These are phyloP conservation scores for Tupiocoris notatus DNA, from an alignment of 2,888 invertebrate species.

Conservation along the genomic window DNA sequence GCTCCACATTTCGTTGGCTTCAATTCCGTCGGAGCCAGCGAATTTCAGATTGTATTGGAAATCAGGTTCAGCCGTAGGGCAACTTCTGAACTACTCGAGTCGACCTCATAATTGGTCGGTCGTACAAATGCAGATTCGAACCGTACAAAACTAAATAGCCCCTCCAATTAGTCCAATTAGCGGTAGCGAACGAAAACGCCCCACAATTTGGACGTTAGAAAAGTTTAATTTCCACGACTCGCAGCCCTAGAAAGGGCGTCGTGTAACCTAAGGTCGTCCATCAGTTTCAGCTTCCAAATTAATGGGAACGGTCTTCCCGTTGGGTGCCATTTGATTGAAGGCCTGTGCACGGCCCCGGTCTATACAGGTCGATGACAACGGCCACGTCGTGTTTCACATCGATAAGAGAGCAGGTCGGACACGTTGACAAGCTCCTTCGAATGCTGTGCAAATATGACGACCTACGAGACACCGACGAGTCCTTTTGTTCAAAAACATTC, in stretches of 20 bases:
- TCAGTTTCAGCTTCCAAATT: not conserved
- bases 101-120: too few species aligned
- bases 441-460: not conserved
- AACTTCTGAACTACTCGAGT: too few species aligned
- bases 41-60: too few species aligned
- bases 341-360: not conserved
- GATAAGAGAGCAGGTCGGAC: not conserved
- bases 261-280: not conserved
- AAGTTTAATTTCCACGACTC: not conserved
- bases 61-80: too few species aligned
- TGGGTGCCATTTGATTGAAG: not conserved
- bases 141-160: not conserved
- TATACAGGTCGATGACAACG: not conserved
- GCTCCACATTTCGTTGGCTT: too few species aligned
- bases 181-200: not conserved
- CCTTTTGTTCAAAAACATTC: not conserved
- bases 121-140: too few species aligned
- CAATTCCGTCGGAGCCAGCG: too few species aligned
- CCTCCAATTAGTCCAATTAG: not conserved
- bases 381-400: not conserved
- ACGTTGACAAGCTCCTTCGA: not conserved
- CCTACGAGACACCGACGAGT: not conserved
- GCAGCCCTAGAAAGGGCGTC: not conserved
- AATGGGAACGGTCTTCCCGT: not conserved
- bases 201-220: not conserved